Conservation (phyloP, 1,140 invertebrate species). For the Paracyclopina nana region DNA sequence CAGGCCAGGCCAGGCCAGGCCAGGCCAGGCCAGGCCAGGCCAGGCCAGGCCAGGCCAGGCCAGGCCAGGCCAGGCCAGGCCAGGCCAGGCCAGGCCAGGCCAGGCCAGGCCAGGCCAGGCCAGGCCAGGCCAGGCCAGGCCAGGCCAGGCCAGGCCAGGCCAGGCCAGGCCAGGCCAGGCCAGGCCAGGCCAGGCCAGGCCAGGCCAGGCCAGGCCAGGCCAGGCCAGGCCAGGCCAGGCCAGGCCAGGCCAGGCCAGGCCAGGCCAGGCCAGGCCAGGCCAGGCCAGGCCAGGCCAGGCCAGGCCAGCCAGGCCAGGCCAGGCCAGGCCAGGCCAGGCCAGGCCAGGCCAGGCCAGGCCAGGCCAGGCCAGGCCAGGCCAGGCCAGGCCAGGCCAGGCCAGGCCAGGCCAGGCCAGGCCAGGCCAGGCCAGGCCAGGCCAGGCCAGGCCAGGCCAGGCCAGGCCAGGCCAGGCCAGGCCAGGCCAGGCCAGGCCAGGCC, state of each 20-base stretch:
- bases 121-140: constrained; percentile 20
- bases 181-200: constrained; percentile 16
- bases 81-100: constrained; percentile 20
- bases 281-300: constrained; percentile 21
- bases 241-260: constrained; percentile 18
- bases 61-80: constrained; percentile 20
- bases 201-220: constrained; percentile 15
- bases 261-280: constrained; percentile 19
- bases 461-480: constrained; percentile 20
- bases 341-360: constrained; percentile 20
- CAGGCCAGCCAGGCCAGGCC: too few relatives aligned
- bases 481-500: constrained; percentile 19
- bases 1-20: constrained; percentile 21
- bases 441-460: constrained; percentile 19
- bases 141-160: constrained; percentile 19
- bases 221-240: constrained; percentile 19
- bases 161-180: constrained; percentile 20
- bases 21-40: constrained; percentile 20
- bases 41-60: constrained; percentile 18
- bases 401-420: constrained; percentile 20
- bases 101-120: constrained; percentile 20
- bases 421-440: constrained; percentile 18
- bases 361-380: constrained; percentile 18
- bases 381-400: constrained; percentile 21
- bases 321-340: constrained; percentile 18